Evolutionary conservation across 2,888 invertebrate genomes (phyloP), one percentile per base, ranked within the genome.

Genomic region (Agrochola lota): DNA sequence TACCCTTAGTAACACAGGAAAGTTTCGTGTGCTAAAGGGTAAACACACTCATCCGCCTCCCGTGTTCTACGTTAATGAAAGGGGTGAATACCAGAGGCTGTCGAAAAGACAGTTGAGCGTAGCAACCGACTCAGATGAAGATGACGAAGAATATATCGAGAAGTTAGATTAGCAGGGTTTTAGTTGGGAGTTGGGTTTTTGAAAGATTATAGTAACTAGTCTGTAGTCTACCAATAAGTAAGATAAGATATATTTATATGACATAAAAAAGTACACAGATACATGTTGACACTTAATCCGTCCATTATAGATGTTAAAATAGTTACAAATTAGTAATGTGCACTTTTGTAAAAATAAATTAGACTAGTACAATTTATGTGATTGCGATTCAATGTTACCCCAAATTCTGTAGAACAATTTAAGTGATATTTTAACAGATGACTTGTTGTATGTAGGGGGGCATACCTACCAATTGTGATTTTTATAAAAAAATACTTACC

Each of bases 41-140:
- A 78, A 88, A 3, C 96, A 96, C 81, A 93, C 91, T 2, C 96
- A 96, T 63, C 89, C 92, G 0, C 93, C 95, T 1, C 96, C 96
- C 0, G 88, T 93, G 9, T 95, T 94, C 82, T 95, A 94, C 77
- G 85, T 95, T 0, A 94, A 93, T 76, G 89, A 93, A 4, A 76
- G 85, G 3, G 95, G 95, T 0, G 90, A 93, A 52, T 95, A 95
- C 78, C 86, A 94, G 1, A 90, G 95, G 74, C 77, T 93, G 12
- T 82, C 90, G 2, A 88, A 90, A 12, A 91, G 81, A 81, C 83
- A 73, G 62, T 59, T 83, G 49, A 71, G 40, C 67, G 46, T 74
- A 60, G 40, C 59, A 26, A 59, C 55, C 12, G 72, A 55, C 46
- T 63, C 55, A 3, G n/a, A 76, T 15, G 71, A 72, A 43, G 46